phyloP scores from a whole-genome alignment of 2,113 vertebrate genomes.

The Oenanthe oenanthe region DNA sequence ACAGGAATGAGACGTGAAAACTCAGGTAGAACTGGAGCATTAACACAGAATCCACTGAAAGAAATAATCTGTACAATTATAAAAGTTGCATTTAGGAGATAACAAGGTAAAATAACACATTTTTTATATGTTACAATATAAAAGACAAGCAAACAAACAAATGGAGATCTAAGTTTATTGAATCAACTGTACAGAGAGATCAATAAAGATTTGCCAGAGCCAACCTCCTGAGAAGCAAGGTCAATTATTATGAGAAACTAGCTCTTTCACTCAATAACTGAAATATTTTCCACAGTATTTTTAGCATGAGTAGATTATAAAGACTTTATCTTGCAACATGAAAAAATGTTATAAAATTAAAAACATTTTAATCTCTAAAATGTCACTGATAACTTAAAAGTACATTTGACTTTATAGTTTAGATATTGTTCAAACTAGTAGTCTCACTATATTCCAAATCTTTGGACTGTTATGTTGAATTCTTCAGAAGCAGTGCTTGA shows the following conservation, averaged over 20 bases:
- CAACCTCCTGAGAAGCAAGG: not conserved
- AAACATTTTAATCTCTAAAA: not conserved
- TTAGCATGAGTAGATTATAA: not conserved
- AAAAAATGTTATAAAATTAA: not conserved
- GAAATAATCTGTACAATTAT: not conserved
- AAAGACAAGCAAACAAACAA: not conserved
- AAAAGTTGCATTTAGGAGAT: not conserved
- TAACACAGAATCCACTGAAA: not conserved
- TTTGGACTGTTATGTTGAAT: not conserved
- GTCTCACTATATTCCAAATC: not conserved
- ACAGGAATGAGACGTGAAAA: not conserved
- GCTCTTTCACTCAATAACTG: not conserved
- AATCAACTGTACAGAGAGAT: not conserved
- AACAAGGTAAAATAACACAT: not conserved
- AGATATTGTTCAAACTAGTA: not conserved
- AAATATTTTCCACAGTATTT: not conserved
- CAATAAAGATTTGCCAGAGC: conserved; percentile 8
- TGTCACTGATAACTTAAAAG: not conserved
- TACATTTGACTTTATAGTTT: not conserved
- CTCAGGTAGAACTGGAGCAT: not conserved
- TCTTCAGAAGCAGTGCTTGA: not conserved
- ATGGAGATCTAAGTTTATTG: not conserved
- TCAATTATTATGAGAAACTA: not conserved
- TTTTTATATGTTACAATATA: not conserved
- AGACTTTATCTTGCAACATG: not conserved